phyloP scores from a whole-genome alignment of 2,797 vertebrate genomes.

The Cephalopachus bancanus region DNA sequence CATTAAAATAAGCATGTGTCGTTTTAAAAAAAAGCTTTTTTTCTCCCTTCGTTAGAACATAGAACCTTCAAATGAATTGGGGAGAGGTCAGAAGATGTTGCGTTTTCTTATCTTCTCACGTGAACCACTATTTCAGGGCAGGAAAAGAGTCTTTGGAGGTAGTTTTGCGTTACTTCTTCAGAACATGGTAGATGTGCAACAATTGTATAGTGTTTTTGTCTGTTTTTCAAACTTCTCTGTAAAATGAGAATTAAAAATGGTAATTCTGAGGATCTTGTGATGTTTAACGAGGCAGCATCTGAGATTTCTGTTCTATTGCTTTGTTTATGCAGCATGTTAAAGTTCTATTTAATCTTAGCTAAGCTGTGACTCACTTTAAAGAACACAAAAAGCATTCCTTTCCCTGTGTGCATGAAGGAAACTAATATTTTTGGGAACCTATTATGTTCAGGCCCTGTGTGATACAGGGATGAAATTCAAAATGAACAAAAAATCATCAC shows the following conservation, averaged over 20 bases:
- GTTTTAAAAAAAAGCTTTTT: background rate
- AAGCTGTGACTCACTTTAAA: background rate
- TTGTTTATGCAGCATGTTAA: slow-evolving; percentile 1
- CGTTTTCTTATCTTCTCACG: no score
- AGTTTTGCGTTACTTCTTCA: background rate
- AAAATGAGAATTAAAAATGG: slow-evolving; percentile 47
- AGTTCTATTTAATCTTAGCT: background rate
- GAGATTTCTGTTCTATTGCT: background rate
- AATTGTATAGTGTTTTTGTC: background rate
- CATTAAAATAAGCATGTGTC: no score
- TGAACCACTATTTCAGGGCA: background rate
- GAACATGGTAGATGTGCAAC: background rate
- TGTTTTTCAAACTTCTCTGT: background rate
- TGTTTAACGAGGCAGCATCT: background rate
- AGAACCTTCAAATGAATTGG: background rate
- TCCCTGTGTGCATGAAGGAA: slow-evolving; percentile 23
- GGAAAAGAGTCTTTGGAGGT: background rate
- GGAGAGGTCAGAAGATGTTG: no score
- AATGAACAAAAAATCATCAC: background rate
- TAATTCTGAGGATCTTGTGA: background rate
- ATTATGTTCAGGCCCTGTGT: background rate
- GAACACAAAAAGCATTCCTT: background rate
- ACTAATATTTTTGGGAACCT: background rate
- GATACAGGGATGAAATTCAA: background rate
- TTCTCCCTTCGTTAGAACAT: background rate